These are phyloP conservation scores for Sepioteuthis lessoniana DNA, from an alignment of 2,888 invertebrate genomes.

Conservation along the genomic window DNA sequence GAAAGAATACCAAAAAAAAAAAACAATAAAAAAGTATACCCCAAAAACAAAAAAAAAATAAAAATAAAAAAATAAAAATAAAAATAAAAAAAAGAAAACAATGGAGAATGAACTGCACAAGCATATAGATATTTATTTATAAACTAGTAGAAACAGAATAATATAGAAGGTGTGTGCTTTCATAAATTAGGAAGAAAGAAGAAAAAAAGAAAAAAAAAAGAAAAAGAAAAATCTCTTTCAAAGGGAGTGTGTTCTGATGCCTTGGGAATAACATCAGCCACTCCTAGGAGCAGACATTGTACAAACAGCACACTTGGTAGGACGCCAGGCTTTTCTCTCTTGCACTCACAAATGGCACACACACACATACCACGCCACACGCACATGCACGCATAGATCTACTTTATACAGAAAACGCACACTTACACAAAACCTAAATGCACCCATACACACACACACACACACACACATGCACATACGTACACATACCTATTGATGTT, in stretches of 20 bases:
- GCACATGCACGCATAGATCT: neutral
- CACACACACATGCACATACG: neutral
- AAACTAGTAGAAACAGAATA: constrained; percentile 21
- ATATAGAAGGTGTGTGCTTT: constrained; percentile 13
- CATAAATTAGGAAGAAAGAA: constrained; percentile 9
- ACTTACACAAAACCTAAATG: neutral
- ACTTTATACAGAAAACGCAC: constrained; percentile 7
- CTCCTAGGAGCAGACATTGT: constrained; percentile 33
- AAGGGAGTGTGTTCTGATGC: constrained; percentile 33
- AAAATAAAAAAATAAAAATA: neutral
- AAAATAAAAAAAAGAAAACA: neutral
- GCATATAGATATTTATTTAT: neutral
- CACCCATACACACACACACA: neutral
- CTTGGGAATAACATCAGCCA: constrained; percentile 33
- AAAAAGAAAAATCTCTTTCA: constrained; percentile 16
- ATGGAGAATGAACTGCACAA: neutral
- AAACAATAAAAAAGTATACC: too few relatives aligned
- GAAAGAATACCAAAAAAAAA: too few relatives aligned
- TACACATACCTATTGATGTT: neutral
- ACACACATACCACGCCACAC: neutral
- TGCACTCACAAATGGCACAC: constrained; percentile 14
- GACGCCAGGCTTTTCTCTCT: constrained; percentile 33
- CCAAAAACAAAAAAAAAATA: neutral
- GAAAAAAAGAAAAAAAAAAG: neutral
- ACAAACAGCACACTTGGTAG: constrained; percentile 33